A percentile compares a stretch with the other conserved stretches of the same genome.
phyloP scores from a whole-genome alignment of 2,888 invertebrate species.

The Agrenia bidenticulata region DNA sequence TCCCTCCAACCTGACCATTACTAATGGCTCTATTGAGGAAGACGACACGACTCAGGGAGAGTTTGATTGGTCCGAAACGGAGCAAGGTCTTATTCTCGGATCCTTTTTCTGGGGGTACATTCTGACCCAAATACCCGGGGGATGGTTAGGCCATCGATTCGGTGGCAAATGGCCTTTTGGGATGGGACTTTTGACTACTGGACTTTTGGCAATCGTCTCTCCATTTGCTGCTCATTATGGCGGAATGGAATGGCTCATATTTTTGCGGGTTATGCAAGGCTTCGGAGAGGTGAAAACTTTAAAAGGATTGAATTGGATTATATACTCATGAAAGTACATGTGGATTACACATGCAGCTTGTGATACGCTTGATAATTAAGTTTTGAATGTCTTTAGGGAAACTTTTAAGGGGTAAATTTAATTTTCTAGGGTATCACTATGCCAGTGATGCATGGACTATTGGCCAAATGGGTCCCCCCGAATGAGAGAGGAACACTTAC shows the following conservation, averaged over 20 bases:
- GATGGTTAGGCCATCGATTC: conserved; percentile 36
- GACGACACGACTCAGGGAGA: too few species aligned
- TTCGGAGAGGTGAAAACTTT: conserved; percentile 35
- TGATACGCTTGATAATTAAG: too few species aligned
- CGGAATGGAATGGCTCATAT: conserved; percentile 27
- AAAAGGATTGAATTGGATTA: too few species aligned
- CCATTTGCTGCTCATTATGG: conserved; percentile 41
- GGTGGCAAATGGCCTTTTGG: conserved; percentile 51
- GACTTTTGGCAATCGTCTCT: conserved; percentile 38
- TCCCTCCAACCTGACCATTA: too few species aligned
- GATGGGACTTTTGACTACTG: conserved; percentile 42
- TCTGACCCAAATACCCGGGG: conserved; percentile 44
- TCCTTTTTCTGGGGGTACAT: conserved; percentile 47
- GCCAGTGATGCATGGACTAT: conserved; percentile 80
- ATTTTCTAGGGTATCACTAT: conserved; percentile 21
- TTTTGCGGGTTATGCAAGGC: conserved; percentile 47
- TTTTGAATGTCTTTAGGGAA: too few species aligned
- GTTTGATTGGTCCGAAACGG: conserved; percentile 38
- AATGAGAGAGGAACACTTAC: conserved; percentile 85
- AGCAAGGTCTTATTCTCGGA: conserved; percentile 43
- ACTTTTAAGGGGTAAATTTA: too few species aligned
- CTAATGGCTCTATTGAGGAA: too few species aligned
- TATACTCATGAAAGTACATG: too few species aligned
- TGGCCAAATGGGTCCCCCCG: conserved; percentile 90
- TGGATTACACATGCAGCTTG: too few species aligned